Conservation (phyloP, 2,888 invertebrate species). For the Hydrotaea cyrtoneurina region DNA sequence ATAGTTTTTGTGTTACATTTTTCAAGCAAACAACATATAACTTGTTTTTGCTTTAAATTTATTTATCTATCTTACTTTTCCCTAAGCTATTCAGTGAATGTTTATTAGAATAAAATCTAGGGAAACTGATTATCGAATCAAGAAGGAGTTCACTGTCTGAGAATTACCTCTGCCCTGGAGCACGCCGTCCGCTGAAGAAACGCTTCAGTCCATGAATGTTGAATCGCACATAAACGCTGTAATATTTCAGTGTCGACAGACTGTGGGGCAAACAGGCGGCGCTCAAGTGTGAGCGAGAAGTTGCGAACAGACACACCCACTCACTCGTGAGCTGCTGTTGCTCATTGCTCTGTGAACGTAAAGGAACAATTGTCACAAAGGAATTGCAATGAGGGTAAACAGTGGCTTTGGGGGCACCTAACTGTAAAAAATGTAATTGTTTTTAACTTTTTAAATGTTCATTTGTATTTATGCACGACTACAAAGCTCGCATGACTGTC, state of each 20-base stretch:
- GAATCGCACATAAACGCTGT: too few species aligned
- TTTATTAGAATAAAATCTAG: too few species aligned
- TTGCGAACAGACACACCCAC: not conserved
- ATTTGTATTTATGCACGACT: constrained; percentile 43
- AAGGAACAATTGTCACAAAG: constrained; percentile 64
- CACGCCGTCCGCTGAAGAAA: too few species aligned
- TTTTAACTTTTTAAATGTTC: constrained; percentile 62
- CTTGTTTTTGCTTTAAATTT: too few species aligned
- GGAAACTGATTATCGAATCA: too few species aligned
- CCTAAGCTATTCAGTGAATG: too few species aligned
- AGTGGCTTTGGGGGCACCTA: constrained; percentile 62
- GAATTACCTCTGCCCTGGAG: too few species aligned
- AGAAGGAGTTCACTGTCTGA: too few species aligned
- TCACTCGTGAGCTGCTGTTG: not conserved
- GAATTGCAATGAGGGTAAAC: constrained; percentile 59
- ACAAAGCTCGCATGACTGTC: not conserved
- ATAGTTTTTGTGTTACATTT: too few species aligned
- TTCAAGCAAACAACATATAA: too few species aligned
- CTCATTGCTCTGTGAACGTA: constrained; percentile 58
- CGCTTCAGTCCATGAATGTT: too few species aligned
- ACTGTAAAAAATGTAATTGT: constrained; percentile 64
- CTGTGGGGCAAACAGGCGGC: not conserved
- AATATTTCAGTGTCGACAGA: not conserved
- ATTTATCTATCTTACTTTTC: too few species aligned
- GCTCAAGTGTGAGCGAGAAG: constrained; percentile 2